A percentile compares a stretch with the other conserved stretches of the same genome.
phyloP scores from a whole-genome alignment of 1,140 invertebrate species.

The Habropoda laboriosa region DNA sequence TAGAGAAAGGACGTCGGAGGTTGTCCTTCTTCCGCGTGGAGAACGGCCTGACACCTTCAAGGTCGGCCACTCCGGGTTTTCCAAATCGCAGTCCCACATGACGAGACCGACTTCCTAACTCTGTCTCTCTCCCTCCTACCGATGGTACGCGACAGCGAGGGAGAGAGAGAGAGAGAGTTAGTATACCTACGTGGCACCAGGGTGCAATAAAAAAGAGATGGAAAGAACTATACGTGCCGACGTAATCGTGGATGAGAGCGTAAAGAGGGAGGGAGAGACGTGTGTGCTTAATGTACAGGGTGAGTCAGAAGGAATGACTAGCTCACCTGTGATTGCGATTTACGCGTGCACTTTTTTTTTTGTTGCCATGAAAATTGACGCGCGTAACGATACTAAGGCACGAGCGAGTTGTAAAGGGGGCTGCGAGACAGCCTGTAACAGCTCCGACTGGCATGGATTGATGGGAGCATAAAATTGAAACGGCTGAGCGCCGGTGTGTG shows the following conservation, averaged over 20 bases:
- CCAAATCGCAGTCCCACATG: slow-evolving; percentile 71
- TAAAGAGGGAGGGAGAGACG: slow-evolving; percentile 16
- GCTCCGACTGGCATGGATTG: background rate
- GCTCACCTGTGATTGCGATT: slow-evolving; percentile 11
- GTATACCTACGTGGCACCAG: background rate
- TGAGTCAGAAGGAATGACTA: slow-evolving; percentile 30
- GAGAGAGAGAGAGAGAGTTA: background rate
- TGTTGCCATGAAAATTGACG: background rate
- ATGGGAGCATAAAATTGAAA: slow-evolving; percentile 6
- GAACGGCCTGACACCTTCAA: slow-evolving; percentile 70
- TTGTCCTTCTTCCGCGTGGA: slow-evolving; percentile 57
- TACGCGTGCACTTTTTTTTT: background rate
- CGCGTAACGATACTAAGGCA: background rate
- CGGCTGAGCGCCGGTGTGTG: background rate
- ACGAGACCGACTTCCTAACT: slow-evolving; percentile 72
- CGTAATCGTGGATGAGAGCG: slow-evolving; percentile 36
- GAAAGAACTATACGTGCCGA: slow-evolving; percentile 5
- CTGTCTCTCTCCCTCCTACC: slow-evolving; percentile 57
- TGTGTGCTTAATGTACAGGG: slow-evolving; percentile 9
- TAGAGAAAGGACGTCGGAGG: slow-evolving; percentile 38
- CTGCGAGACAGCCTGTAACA: background rate
- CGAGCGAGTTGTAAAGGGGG: too few species aligned
- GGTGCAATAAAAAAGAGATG: background rate
- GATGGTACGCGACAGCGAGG: background rate
- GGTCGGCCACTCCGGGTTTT: slow-evolving; percentile 74